Evolutionary conservation across 2,113 vertebrate species (phyloP).

Genomic region (Nyctibius bracteatus): DNA sequence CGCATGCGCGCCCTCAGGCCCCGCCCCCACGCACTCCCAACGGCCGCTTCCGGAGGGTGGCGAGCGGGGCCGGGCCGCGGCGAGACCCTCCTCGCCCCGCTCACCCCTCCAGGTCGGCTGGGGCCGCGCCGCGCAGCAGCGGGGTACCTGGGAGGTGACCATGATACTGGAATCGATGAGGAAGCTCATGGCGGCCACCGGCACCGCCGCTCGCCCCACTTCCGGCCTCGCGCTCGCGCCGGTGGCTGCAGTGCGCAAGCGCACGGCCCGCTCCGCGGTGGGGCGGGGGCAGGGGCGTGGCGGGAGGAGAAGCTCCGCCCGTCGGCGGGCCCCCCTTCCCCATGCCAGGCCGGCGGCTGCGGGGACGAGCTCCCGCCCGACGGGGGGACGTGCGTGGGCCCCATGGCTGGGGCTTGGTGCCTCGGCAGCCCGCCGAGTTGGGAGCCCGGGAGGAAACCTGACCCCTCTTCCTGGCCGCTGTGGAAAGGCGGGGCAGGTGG

Average conservation of each 20-base stretch:
- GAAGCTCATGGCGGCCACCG: slow-evolving; percentile 83
- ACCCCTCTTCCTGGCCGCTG: accelerated
- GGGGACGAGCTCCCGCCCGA: too few species aligned
- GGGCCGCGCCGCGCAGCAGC: not conserved
- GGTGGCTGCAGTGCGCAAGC: not conserved
- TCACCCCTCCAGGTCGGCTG: not conserved
- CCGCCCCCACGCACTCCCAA: not conserved
- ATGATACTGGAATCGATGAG: slow-evolving; percentile 91
- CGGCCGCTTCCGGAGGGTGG: not conserved
- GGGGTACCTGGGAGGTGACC: slow-evolving; percentile 90
- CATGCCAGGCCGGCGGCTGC: too few species aligned
- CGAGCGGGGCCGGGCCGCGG: too few species aligned
- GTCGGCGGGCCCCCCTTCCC: accelerated
- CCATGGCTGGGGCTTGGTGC: accelerated
- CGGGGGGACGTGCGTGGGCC: accelerated
- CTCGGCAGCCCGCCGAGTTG: too few species aligned
- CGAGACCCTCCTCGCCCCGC: too few species aligned
- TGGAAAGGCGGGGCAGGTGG: accelerated
- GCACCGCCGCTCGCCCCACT: too few species aligned
- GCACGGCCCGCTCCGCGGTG: not conserved
- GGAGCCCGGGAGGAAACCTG: accelerated
- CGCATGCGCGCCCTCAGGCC: not conserved
- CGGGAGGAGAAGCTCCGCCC: not conserved
- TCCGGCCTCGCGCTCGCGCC: not conserved
- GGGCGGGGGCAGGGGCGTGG: not conserved